A percentile compares a stretch with the other conserved stretches of the same genome.
Conservation (phyloP, 2,888 invertebrate species). For the Hecatera dysodea region DNA sequence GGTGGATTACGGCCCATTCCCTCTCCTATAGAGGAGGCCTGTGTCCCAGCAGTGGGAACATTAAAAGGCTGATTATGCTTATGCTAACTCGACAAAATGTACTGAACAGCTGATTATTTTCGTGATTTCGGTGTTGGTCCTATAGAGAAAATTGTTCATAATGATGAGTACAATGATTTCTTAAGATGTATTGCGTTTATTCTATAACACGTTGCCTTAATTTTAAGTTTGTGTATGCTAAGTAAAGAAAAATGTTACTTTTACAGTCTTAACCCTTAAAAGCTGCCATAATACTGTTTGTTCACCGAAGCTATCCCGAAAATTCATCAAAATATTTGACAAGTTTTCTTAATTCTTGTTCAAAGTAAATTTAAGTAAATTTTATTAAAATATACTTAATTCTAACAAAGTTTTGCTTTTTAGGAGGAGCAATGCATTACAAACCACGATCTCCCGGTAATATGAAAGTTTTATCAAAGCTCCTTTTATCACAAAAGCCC, state of each 20-base stretch:
- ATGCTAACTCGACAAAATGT: no score
- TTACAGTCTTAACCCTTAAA: background rate
- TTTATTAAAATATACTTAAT: slow-evolving; percentile 19
- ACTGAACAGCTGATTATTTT: no score
- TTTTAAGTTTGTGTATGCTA: no score
- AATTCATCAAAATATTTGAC: background rate
- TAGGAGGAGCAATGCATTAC: slow-evolving; percentile 88
- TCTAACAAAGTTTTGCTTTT: slow-evolving; percentile 78
- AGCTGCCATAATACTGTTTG: slow-evolving; percentile 35
- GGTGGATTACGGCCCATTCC: no score
- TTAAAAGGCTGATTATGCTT: no score
- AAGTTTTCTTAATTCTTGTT: slow-evolving; percentile 8
- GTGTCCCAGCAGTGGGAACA: no score
- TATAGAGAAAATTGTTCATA: no score
- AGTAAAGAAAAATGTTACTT: background rate
- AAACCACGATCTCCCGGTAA: slow-evolving; percentile 85
- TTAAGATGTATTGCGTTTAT: no score
- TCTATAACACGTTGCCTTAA: no score
- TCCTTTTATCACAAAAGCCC: slow-evolving; percentile 58
- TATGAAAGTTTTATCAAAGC: slow-evolving; percentile 54
- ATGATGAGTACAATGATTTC: no score
- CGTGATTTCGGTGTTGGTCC: no score
- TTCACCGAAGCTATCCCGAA: slow-evolving; percentile 53
- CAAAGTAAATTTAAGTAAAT: slow-evolving; percentile 21
- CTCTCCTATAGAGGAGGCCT: no score